phyloP scores from a whole-genome alignment of 2,888 invertebrate genomes.

The Tetheella fluctuosa region DNA sequence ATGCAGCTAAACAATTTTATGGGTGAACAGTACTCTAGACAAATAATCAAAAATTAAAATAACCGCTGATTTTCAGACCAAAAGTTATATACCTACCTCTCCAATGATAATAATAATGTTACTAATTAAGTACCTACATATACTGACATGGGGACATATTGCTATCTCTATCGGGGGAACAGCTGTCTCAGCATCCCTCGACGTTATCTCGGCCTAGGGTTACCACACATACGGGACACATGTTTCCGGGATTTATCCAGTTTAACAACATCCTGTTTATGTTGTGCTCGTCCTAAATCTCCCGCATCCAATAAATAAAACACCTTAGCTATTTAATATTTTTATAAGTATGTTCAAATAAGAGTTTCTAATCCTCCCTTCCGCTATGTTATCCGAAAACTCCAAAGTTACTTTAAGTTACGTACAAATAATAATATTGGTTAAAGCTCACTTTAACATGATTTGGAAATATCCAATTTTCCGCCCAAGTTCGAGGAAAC shows the following conservation, averaged over 20 bases:
- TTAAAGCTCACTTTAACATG: conserved; percentile 3
- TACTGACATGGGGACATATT: conserved; percentile 5
- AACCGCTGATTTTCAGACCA: neutral
- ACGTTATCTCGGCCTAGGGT: conserved; percentile 44
- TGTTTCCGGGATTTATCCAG: neutral
- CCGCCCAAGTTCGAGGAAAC: neutral
- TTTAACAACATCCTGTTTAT: conserved; percentile 4
- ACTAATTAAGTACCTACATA: conserved; percentile 23
- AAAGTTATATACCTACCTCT: neutral
- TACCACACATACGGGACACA: neutral
- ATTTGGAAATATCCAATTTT: neutral
- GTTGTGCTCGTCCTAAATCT: neutral
- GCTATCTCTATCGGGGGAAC: conserved; percentile 38
- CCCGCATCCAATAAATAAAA: neutral
- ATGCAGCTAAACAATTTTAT: no score
- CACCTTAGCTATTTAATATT: neutral
- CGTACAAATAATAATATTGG: neutral
- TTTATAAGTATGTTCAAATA: neutral
- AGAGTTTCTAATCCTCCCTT: neutral
- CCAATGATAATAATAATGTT: neutral
- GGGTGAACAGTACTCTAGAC: no score
- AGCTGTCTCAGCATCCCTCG: conserved; percentile 51
- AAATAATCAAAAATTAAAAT: neutral
- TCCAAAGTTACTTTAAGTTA: neutral
- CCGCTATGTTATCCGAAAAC: neutral